Evolutionary conservation across 2,797 vertebrate species (phyloP), one percentile per base, ranked within the genome.

Genomic region (Alauda arvensis): DNA sequence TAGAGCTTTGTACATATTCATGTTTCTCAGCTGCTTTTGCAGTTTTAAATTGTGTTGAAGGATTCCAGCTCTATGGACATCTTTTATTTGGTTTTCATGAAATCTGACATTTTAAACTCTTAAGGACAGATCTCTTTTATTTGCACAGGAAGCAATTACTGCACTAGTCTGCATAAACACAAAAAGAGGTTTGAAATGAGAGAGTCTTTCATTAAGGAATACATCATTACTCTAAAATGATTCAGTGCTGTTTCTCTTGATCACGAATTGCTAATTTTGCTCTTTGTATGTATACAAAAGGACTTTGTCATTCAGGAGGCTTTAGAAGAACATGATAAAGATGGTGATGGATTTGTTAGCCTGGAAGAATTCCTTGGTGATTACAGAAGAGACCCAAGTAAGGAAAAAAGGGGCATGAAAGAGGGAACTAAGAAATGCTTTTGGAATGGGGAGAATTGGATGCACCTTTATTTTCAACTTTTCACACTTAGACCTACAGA

Each of bases 271-370:
- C 55, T 90, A 51, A 61, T 87, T 89, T 85, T 76, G 55, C 45
- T 89, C 89, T 92, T 91, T 84, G 21, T 84, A 3, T 87, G 20
- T 66, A 3, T 51, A 18, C 45, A 46, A 93, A 84, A 97, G 97
- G 99, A 99, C 96, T 97, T 99, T 95, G 98, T 99, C 65, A 98
- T 99, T 95, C 98, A 99, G 91, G 98, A 99, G 89, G 98, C 99
- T 65, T 95, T 99, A 94, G 97, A 97, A 94, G 99, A 99, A 94
- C 99, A 99, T 39, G 99, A 99, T 94, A 96, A 96, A 78, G 97
- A 99, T 76, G 97, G 98, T 70, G 98, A 99, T 92, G 98, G 98
- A 91, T 98, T 98, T 95, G 98, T 99, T 89, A 98, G 97, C 95
- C 95, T 99, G 65, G 97, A 96, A 78, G 99, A 99, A 97, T 99